A percentile compares a stretch with the other conserved stretches of the same genome.
These are phyloP conservation scores for Cavia aperea DNA, from an alignment of 2,113 vertebrate species.

Conservation along the genomic window DNA sequence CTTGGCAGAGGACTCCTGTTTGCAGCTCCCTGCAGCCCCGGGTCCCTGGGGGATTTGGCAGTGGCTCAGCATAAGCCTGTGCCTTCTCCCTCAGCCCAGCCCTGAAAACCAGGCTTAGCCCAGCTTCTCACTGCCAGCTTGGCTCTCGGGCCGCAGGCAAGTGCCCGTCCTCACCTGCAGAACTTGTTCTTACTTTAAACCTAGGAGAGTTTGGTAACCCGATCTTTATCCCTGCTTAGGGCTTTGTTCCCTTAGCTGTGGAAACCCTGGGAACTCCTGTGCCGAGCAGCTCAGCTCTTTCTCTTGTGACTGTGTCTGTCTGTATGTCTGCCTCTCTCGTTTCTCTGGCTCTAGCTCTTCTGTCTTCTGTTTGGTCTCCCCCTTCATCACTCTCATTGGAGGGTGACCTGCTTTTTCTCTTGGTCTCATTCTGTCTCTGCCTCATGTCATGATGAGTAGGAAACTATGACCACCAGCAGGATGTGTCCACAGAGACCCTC, in stretches of 20 bases:
- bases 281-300: background rate
- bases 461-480: background rate
- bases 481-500: background rate
- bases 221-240: constrained; percentile 57
- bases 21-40: background rate
- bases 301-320: background rate
- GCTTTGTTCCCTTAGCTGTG: constrained; percentile 40
- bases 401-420: background rate
- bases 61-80: background rate
- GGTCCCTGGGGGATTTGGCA: background rate
- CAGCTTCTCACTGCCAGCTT: background rate
- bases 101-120: background rate
- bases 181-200: constrained; percentile 52
- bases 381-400: background rate
- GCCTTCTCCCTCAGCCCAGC: background rate
- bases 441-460: background rate
- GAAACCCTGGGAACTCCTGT: constrained; percentile 49
- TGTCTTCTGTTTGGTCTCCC: background rate
- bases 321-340: background rate
- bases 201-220: constrained; percentile 49
- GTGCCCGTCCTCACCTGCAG: constrained; percentile 32
- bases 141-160: background rate
- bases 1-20: constrained; percentile 8
- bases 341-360: background rate
- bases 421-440: background rate